phyloP scores from a whole-genome alignment of 2,888 invertebrate genomes.

The Microctonus brassicae region DNA sequence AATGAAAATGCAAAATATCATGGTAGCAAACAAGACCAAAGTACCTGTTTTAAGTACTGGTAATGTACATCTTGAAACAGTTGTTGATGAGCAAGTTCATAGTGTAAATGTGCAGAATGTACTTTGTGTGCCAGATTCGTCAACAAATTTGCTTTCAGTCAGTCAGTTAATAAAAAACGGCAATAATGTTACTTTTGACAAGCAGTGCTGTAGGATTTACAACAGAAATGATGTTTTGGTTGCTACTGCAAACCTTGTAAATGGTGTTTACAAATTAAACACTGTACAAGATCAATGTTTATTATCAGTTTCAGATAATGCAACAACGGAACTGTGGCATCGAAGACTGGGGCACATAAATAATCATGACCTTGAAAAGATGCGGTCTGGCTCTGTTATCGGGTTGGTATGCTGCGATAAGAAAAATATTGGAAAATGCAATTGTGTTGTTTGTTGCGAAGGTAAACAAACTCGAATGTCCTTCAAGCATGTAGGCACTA shows the following conservation, averaged over 20 bases:
- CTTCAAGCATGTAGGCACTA: slow-evolving; percentile 41
- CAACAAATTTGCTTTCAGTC: slow-evolving; percentile 6
- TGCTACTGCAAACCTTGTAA: slow-evolving; percentile 1
- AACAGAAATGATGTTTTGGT: neutral
- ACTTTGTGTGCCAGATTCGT: neutral
- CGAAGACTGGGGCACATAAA: slow-evolving; percentile 49
- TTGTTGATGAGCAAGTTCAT: too few species aligned
- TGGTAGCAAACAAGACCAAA: neutral
- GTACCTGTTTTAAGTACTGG: neutral
- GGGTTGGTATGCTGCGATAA: slow-evolving; percentile 18
- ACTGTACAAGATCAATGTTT: neutral
- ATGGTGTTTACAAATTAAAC: slow-evolving; percentile 13
- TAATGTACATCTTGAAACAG: neutral
- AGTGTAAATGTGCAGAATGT: neutral
- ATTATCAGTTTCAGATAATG: slow-evolving; percentile 34
- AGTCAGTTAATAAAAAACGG: neutral
- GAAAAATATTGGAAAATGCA: slow-evolving; percentile 3
- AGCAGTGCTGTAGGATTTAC: slow-evolving; percentile 11
- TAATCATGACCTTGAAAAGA: slow-evolving; percentile 30
- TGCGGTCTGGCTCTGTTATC: slow-evolving; percentile 34
- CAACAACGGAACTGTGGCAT: slow-evolving; percentile 48
- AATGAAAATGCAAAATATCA: too few species aligned
- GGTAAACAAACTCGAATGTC: slow-evolving; percentile 49
- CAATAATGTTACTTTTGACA: slow-evolving; percentile 11
- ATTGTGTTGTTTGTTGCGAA: slow-evolving; percentile 47